Base-by-base conservation (phyloP, 2,888 invertebrate genomes). In the Hydriomena furcata region DNA sequence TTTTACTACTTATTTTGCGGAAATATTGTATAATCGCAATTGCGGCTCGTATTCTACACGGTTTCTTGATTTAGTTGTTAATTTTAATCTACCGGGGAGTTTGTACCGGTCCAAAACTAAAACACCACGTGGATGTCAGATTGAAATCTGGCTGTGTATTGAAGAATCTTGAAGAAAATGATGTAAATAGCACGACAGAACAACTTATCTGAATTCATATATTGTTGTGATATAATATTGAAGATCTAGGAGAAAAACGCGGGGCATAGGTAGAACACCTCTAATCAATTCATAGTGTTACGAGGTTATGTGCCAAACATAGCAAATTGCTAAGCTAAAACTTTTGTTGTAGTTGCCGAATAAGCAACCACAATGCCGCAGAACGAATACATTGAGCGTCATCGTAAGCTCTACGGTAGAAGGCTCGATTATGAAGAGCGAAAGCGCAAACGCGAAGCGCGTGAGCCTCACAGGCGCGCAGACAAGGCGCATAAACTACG, bases 301-400 rank as follows among this genome's bases (percentile, higher is more conserved):
- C 65, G 75, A 79, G 79, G 77, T 77, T 77, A 79, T 63, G 65
- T 58, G 50, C 52, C 54, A 58, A 60, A 54, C 45, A 1, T 35
- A 42, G 24, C 51, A 37, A 48, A 43, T 75, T 83, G 71, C 74
- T 71, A 70, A 67, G 76, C 44, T 52, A 61, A 71, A 71, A 69
- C 77, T 87, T 88, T 90, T 90, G 89, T 90, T 89, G 84, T 90
- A 90, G 88, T 89, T 84, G 86, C 86, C 86, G 90, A 79, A 71
- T 80, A 83, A 89, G 83, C 88, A 87, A 83, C 85, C 87, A 92
- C 78, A 84, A 98, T 98, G 98, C 98, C 98, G 79, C 99, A 99
- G 93, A 99, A 99, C 94, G 99, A 99, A 90, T 98, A 99, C 84
- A 99, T 99, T 90, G 99, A 99, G 73, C 94, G 99, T 59, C 98